Base-by-base conservation (phyloP, 2,113 vertebrate species). In the Coracopsis vasa region DNA sequence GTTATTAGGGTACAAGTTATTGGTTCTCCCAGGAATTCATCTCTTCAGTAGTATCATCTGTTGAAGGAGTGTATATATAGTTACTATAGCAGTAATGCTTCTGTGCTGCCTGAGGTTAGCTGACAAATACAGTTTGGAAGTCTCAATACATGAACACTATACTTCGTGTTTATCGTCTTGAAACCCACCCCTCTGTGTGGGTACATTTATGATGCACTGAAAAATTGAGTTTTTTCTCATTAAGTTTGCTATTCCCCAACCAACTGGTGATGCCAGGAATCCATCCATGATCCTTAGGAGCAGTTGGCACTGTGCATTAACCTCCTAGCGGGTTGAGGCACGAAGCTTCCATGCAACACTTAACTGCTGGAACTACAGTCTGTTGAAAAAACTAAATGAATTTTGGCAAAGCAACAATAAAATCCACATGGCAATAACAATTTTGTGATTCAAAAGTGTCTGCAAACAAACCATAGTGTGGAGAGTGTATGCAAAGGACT, bases 261-360 rank as follows among this genome's bases (percentile, higher is more conserved):
- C 88, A 94, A 77, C 80, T 92, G 86, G 93, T 0, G 4, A 41
- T 96, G 96, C 95, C 97, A 97, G 94, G 92, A 97, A 95, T 89
- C 69, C 61, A 64, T 93, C 96, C 94, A 69, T 69, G 95, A 95
- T 95, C 77, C 92, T 93, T 81, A 91, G 80, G 80, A 95, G 93
- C 95, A 96, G 94, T 97, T 97, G 95, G 95, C 90, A 82, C 50
- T 61, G 29, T 66, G 72, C 96, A 97, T 97, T 97, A 97, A 80
- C 97, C 96, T 95, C 97, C 95, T 97, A 95, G 95, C 0, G 95
- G 92, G 97, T 65, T 77, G 92, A 88, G 85, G 41, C 94, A 95
- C 2, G 6, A 79, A 65, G 80, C 91, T 91, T 80, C 88, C 90
- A 87, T 80, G 93, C 83, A 84, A 44, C 62, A 44, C 96, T 97